Base-by-base conservation (phyloP, 2,888 invertebrate species). In the Coleophora deauratella region DNA sequence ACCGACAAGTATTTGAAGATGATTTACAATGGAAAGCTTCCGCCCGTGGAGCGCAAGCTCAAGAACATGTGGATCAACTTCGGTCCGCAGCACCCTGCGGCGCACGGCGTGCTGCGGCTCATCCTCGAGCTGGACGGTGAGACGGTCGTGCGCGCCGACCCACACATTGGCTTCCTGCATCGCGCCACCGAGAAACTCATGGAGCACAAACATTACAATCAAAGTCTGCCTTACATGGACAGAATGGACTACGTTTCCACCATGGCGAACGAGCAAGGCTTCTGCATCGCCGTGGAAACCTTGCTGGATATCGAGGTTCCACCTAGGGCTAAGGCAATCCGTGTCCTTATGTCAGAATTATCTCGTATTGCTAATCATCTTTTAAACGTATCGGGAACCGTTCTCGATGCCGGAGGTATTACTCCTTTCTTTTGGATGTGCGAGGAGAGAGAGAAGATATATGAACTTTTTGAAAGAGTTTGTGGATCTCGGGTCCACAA, bases 351-450 rank as follows among this genome's bases (percentile, higher is more conserved):
- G 72, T 88, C 86, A 11, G 96, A 97, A 76, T 69, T 95, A 10
- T 91, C 91, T 41, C 88, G 97, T 36, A 65, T 97, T 37, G 86
- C 92, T 40, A 97, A 96, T 71, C 96, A 97, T 69, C 79, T 92
- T 39, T 88, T 95, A 76, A 92, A 91, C 40, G 71, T 94, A 34
- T 89, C 91, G 0, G 89, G 93, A 0, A 91, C 93, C 45, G 87
- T 92, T 14, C 79, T 97, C 11, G 96, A 97, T 62, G 88, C 93
- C 14, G 96, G 96, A 14, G 95, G 92, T 3, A 91, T 97, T 51
- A 95, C 96, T 1, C 96, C 96, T 1, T 91, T 95, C 60, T 96
- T 97, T 72, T 97, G 96, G 95, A 86, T 95, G 63, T 95, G 95
- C 68, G 95, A 96, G 73, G 96, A 95, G 72, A 87, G 95, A 37